Conservation (phyloP, 2,797 vertebrate species). For the Semotilus atromaculatus region DNA sequence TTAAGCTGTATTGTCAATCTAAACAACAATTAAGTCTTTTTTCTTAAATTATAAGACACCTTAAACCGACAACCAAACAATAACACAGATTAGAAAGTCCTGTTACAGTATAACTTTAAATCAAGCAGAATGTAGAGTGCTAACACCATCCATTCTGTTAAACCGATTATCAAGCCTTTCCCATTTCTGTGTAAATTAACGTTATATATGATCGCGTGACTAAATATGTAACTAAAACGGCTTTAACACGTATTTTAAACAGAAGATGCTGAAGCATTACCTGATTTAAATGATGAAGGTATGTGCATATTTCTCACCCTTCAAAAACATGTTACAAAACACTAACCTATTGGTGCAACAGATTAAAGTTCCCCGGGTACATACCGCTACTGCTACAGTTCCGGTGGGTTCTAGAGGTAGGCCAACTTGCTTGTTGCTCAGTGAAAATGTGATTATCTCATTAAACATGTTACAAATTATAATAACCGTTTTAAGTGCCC, state of each 20-base stretch:
- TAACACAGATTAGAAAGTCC: background rate
- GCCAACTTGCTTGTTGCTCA: background rate
- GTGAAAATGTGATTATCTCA: background rate
- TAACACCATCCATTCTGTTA: background rate
- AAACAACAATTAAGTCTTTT: background rate
- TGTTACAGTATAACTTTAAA: background rate
- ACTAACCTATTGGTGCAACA: conserved; percentile 20
- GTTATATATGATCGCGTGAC: background rate
- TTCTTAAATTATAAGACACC: background rate
- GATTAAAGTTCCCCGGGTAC: background rate
- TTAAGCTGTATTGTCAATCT: background rate
- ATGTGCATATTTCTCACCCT: background rate
- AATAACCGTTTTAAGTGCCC: background rate
- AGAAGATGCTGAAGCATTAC: conserved; percentile 16
- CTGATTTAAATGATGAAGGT: background rate
- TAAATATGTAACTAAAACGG: background rate
- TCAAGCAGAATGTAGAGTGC: background rate
- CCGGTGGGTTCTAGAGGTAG: background rate
- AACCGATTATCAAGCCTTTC: background rate
- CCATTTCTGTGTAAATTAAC: background rate
- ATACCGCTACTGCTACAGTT: background rate
- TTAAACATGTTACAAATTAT: background rate
- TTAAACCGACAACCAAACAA: background rate
- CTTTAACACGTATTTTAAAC: background rate
- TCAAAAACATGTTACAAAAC: conserved; percentile 17